A percentile compares a stretch with the other conserved stretches of the same genome.
Conservation (phyloP, 2,113 vertebrate species). For the Pomatostomus ruficeps region DNA sequence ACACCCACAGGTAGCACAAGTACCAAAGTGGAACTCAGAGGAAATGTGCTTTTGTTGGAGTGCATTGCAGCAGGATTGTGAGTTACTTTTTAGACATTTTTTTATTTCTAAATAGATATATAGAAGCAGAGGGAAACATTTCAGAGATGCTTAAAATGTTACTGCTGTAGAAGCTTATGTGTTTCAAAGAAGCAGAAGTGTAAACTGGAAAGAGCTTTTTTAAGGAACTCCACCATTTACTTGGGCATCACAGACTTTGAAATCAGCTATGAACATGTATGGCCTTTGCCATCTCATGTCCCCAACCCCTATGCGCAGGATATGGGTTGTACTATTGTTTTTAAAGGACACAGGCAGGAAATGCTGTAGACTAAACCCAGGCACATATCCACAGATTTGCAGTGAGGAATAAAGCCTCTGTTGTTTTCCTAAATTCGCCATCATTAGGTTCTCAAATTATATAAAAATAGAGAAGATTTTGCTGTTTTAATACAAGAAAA, state of each 20-base stretch:
- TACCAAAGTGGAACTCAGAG: conserved; percentile 87
- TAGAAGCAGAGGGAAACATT: not conserved
- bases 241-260: not conserved
- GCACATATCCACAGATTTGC: not conserved
- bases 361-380: not conserved
- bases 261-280: not conserved
- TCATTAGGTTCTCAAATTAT: not conserved
- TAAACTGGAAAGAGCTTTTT: not conserved
- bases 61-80: conserved; percentile 96
- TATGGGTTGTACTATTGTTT: not conserved
- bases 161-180: not conserved
- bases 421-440: not conserved
- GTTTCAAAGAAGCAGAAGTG: not conserved
- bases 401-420: not conserved
- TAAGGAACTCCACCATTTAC: not conserved
- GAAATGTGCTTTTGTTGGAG: conserved; percentile 87
- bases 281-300: not conserved
- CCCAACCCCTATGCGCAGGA: not conserved
- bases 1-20: conserved; percentile 81
- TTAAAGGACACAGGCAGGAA: not conserved
- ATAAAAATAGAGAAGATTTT: not conserved
- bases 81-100: conserved; percentile 60
- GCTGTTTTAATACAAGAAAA: not conserved
- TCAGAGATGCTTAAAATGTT: not conserved
- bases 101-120: not conserved